These are phyloP conservation scores for Bufo bufo DNA, from an alignment of 2,113 vertebrate species.

Conservation along the genomic window DNA sequence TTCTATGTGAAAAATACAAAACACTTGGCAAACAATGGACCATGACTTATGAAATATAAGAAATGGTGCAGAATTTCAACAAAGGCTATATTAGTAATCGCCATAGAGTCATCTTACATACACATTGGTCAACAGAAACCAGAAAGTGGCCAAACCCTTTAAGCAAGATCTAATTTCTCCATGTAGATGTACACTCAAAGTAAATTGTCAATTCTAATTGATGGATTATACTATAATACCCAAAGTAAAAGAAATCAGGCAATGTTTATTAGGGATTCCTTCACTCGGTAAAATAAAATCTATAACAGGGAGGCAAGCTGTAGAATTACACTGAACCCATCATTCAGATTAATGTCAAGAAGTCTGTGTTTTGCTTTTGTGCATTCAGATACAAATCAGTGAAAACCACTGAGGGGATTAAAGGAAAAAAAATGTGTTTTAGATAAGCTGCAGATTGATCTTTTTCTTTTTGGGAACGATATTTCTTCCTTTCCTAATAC, in stretches of 20 bases:
- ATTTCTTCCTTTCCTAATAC: constrained; percentile 55
- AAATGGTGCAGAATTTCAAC: too few relatives aligned
- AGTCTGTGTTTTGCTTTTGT: constrained; percentile 22
- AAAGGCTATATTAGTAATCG: too few relatives aligned
- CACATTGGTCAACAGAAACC: too few relatives aligned
- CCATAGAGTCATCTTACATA: too few relatives aligned
- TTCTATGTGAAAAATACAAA: too few relatives aligned
- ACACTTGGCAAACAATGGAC: too few relatives aligned
- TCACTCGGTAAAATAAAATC: constrained; percentile 1
- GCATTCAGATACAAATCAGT: constrained; percentile 36
- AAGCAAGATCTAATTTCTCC: neutral
- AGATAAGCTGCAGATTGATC: constrained; percentile 49
- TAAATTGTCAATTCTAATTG: neutral
- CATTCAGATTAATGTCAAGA: constrained; percentile 30
- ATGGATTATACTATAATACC: neutral
- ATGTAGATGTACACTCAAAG: neutral
- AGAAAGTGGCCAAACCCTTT: too few relatives aligned
- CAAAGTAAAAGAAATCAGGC: neutral
- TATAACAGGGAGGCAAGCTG: neutral
- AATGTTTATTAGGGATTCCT: neutral
- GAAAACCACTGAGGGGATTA: constrained; percentile 19
- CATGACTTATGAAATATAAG: too few relatives aligned
- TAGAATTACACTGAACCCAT: constrained; percentile 4
- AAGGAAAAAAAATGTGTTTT: constrained; percentile 41
- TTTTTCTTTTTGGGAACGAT: constrained; percentile 52